phyloP scores from a whole-genome alignment of 2,797 vertebrate species.

The Salarias fasciatus region DNA sequence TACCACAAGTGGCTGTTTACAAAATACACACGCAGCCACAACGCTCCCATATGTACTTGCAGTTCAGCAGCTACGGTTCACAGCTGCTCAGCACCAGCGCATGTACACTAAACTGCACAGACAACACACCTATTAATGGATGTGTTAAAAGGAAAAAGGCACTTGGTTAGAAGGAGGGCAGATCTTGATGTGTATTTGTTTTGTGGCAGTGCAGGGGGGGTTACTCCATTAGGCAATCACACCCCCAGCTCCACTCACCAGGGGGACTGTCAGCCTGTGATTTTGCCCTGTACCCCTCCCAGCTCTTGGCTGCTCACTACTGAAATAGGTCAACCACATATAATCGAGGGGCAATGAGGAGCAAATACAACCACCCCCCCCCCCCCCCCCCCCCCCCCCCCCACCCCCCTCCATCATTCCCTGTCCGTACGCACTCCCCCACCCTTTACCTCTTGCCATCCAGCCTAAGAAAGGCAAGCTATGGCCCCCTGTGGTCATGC shows the following conservation, averaged over 20 bases:
- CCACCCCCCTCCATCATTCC: slow-evolving; percentile 9
- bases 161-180: slow-evolving; percentile 40
- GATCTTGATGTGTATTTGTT: slow-evolving; percentile 38
- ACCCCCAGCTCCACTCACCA: slow-evolving; percentile 71
- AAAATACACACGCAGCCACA: not conserved
- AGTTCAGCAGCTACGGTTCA: slow-evolving; percentile 1
- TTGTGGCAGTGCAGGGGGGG: slow-evolving; percentile 21
- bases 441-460: slow-evolving; percentile 50
- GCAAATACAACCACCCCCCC: slow-evolving; percentile 63
- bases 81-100: not conserved
- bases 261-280: slow-evolving; percentile 80
- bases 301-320: slow-evolving; percentile 81
- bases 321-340: slow-evolving; percentile 95
- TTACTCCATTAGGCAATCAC: slow-evolving; percentile 75
- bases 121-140: slow-evolving; percentile 72
- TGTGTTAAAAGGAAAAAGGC: slow-evolving; percentile 74
- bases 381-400: slow-evolving; percentile 4
- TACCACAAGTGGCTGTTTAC: too few relatives aligned
- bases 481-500: slow-evolving; percentile 56
- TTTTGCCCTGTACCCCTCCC: slow-evolving; percentile 75
- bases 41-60: too few relatives aligned
- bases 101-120: not conserved
- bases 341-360: slow-evolving; percentile 93
- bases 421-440: slow-evolving; percentile 23
- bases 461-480: slow-evolving; percentile 43